Conservation (phyloP, 1,140 invertebrate species). For the Pentalonia nigronervosa region DNA sequence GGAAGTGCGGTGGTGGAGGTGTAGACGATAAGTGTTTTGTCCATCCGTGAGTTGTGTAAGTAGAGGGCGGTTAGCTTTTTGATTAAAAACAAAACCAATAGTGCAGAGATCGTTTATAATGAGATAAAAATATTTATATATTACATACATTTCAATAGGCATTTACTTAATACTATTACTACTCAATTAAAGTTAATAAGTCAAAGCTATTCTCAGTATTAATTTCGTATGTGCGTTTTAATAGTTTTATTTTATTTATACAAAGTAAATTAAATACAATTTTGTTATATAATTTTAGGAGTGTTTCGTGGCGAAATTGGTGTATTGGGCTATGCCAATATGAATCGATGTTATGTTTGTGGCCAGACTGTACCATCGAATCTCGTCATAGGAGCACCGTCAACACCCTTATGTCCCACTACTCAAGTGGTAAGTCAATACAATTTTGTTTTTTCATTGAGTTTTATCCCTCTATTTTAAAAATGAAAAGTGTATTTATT, state of each 20-base stretch:
- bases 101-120: slow-evolving; percentile 30
- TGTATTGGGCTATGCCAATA: slow-evolving; percentile 62
- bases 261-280: neutral
- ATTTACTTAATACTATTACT: slow-evolving; percentile 42
- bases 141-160: slow-evolving; percentile 44
- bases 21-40: slow-evolving; percentile 54
- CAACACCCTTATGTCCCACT: slow-evolving; percentile 52
- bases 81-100: slow-evolving; percentile 41
- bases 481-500: neutral
- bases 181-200: neutral
- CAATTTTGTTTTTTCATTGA: neutral
- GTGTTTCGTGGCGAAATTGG: slow-evolving; percentile 63
- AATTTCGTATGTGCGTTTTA: slow-evolving; percentile 6
- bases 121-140: slow-evolving; percentile 59
- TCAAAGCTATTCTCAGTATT: slow-evolving; percentile 31
- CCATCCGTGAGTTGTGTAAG: slow-evolving; percentile 53
- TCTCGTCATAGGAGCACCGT: slow-evolving; percentile 54
- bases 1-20: slow-evolving; percentile 55
- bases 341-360: slow-evolving; percentile 74
- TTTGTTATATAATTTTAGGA: slow-evolving; percentile 61
- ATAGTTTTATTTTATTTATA: neutral
- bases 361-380: slow-evolving; percentile 68
- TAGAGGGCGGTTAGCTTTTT: slow-evolving; percentile 55
- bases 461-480: neutral
- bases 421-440: slow-evolving; percentile 44